These are phyloP conservation scores for Papilio dardanus DNA, from an alignment of 1,140 invertebrate genomes.

Conservation along the genomic window DNA sequence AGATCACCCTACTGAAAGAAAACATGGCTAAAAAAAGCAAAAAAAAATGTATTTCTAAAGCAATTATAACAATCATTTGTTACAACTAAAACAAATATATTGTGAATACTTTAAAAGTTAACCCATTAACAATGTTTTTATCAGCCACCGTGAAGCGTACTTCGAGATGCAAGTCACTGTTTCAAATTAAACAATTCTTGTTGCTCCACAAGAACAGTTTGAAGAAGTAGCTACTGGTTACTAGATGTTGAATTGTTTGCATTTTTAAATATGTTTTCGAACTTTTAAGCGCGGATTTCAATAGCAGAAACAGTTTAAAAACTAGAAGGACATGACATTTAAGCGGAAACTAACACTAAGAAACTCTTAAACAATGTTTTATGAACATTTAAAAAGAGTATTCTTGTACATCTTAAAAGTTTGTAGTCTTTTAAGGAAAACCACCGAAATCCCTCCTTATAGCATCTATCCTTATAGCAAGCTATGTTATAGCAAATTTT, in stretches of 20 bases:
- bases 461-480: not conserved
- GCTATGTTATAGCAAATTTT: not conserved
- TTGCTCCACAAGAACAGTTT: constrained; percentile 5
- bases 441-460: not conserved
- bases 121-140: constrained; percentile 63
- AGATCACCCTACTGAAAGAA: not conserved
- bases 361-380: not conserved
- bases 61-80: constrained; percentile 29
- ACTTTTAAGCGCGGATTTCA: not conserved
- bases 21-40: not conserved
- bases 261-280: constrained; percentile 1
- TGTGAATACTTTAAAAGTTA: constrained; percentile 56
- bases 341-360: no score
- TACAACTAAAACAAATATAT: constrained; percentile 19
- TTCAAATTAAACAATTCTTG: constrained; percentile 59
- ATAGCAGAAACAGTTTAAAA: not conserved
- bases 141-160: constrained; percentile 44
- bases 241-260: not conserved
- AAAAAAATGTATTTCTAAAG: not conserved
- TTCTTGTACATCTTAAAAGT: no score
- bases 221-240: not conserved
- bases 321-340: no score
- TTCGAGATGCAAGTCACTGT: constrained; percentile 68
- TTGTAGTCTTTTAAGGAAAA: no score
- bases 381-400: not conserved